These are phyloP conservation scores for Enteromius afrohamiltoni DNA, from an alignment of 2,797 vertebrate species.

Conservation along the genomic window DNA sequence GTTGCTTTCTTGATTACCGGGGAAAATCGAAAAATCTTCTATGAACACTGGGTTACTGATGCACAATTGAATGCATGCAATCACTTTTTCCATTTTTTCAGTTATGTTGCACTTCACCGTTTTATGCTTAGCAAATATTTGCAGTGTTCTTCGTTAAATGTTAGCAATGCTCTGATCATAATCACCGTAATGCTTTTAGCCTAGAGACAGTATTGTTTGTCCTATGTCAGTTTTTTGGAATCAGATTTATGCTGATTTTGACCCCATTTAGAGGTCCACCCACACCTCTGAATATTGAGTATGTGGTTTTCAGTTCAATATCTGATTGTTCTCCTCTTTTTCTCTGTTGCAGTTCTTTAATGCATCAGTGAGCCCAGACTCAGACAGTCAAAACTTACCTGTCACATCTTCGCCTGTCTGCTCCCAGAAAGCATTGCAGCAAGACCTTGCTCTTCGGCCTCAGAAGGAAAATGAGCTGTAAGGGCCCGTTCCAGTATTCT, in stretches of 20 bases:
- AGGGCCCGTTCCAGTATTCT: conserved; percentile 58
- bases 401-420: conserved; percentile 83
- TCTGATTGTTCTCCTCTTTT: conserved; percentile 26
- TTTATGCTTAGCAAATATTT: conserved; percentile 17
- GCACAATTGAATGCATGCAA: not conserved
- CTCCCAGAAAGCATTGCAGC: conserved; percentile 84
- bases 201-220: conserved; percentile 12
- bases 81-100: not conserved
- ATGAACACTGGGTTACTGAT: not conserved
- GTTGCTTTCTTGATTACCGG: not conserved
- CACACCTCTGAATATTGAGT: conserved; percentile 1
- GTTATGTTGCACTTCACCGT: not conserved
- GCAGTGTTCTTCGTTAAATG: not conserved
- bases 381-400: conserved; percentile 82
- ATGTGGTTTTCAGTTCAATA: not conserved
- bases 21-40: not conserved
- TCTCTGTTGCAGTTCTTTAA: conserved; percentile 86
- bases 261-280: not conserved
- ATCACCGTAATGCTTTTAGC: conserved; percentile 38
- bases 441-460: conserved; percentile 81
- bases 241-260: conserved; percentile 13
- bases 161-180: not conserved
- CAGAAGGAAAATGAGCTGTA: conserved; percentile 94
- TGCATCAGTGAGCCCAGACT: conserved; percentile 85
- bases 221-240: not conserved